phyloP scores from a whole-genome alignment of 2,113 vertebrate genomes.

The Gopherus flavomarginatus region DNA sequence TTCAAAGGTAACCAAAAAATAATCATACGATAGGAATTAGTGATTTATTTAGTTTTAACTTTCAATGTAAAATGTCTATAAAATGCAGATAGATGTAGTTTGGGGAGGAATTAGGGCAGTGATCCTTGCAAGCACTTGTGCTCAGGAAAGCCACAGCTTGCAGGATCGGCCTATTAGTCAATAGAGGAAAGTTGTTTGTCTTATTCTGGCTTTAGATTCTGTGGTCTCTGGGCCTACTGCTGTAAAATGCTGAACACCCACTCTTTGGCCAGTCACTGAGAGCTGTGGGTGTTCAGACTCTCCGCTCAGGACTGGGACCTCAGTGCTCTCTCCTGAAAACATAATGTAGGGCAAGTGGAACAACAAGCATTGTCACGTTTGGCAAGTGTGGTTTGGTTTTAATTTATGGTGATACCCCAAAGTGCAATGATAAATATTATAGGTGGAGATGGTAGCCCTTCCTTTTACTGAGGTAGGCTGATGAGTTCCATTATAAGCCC shows the following conservation, averaged over 20 bases:
- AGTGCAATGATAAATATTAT: not conserved
- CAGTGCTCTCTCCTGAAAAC: slow-evolving; percentile 2
- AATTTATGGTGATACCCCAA: slow-evolving; percentile 24
- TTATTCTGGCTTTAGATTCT: not conserved
- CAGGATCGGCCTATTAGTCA: not conserved
- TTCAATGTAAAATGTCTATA: not conserved
- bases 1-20: not conserved
- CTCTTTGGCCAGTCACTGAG: not conserved
- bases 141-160: not conserved
- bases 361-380: not conserved
- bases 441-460: not conserved
- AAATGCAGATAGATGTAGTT: too few relatives aligned
- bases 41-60: not conserved
- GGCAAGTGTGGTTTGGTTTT: not conserved
- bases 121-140: not conserved
- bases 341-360: not conserved
- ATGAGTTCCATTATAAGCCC: not conserved
- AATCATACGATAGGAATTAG: not conserved
- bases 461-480: not conserved
- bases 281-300: not conserved
- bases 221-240: not conserved
- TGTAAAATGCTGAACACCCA: not conserved
- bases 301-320: not conserved
- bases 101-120: not conserved
- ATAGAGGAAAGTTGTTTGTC: not conserved